Percentiles rank a stretch among this genome's conserved stretches.
These are phyloP conservation scores for Cephus spinipes DNA, from an alignment of 2,888 invertebrate species.

Conservation along the genomic window DNA sequence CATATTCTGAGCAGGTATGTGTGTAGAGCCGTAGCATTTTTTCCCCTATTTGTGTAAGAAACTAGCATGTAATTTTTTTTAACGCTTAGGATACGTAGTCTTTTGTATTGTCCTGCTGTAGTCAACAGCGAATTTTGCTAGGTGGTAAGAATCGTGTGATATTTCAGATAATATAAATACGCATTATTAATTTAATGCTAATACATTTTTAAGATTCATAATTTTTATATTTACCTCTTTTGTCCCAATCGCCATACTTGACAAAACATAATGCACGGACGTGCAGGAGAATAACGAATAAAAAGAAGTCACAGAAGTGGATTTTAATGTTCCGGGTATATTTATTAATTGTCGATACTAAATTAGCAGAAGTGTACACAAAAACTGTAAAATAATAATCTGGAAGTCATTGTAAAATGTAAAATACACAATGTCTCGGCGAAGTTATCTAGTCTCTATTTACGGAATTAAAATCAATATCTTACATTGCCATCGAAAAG, in stretches of 20 bases:
- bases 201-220: background rate
- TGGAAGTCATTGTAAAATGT: conserved; percentile 39
- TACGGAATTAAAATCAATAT: conserved; percentile 41
- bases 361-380: conserved; percentile 51
- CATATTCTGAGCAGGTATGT: background rate
- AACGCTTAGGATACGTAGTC: background rate
- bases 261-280: background rate
- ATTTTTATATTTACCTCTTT: background rate
- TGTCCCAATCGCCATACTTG: background rate
- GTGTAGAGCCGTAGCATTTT: background rate
- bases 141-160: background rate
- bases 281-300: background rate
- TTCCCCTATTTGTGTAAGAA: background rate
- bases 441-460: conserved; percentile 16
- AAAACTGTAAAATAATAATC: conserved; percentile 51
- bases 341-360: conserved; percentile 52
- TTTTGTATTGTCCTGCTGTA: background rate
- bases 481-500: conserved; percentile 39
- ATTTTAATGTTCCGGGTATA: conserved; percentile 40
- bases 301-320: background rate
- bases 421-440: conserved; percentile 14
- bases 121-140: background rate
- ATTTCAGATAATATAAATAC: background rate
- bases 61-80: background rate
- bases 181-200: background rate